These are phyloP conservation scores for Myxocyprinus asiaticus DNA, from an alignment of 2,113 vertebrate genomes.

Conservation along the genomic window DNA sequence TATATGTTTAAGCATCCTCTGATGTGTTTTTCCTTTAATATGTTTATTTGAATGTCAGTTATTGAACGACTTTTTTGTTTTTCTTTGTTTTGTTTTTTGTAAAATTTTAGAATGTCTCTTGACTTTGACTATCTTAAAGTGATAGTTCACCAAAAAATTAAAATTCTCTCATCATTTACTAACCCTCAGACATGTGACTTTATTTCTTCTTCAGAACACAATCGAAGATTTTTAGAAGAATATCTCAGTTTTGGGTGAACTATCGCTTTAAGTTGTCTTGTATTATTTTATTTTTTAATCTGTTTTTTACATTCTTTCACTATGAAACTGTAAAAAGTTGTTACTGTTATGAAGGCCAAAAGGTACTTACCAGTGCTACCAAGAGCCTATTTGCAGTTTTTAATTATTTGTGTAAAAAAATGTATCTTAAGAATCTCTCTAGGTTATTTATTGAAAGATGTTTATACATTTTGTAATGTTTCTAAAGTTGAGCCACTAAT, in stretches of 20 bases:
- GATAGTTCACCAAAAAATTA: too few relatives aligned
- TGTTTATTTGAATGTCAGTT: conserved; percentile 15
- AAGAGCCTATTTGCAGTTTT: not conserved
- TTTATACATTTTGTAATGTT: conserved; percentile 20
- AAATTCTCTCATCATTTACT: too few relatives aligned
- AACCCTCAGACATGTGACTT: too few relatives aligned
- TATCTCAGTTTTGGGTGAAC: too few relatives aligned
- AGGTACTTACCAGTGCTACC: not conserved
- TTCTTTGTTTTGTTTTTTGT: not conserved
- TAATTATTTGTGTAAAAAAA: conserved; percentile 9
- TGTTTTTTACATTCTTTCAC: not conserved
- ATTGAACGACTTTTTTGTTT: not conserved
- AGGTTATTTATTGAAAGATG: not conserved
- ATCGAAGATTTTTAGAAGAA: too few relatives aligned
- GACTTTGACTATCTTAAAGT: too few relatives aligned
- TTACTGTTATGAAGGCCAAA: not conserved
- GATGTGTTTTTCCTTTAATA: conserved; percentile 7
- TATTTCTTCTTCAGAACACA: too few relatives aligned
- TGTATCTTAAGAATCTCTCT: not conserved
- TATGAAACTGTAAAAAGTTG: not conserved
- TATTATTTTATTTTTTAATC: not conserved
- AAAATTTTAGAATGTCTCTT: too few relatives aligned
- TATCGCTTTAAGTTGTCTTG: too few relatives aligned
- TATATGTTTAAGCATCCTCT: conserved; percentile 17
- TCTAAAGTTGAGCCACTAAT: conserved; percentile 11